A percentile compares a stretch with the other conserved stretches of the same genome.
These are phyloP conservation scores for Neodon shergylaensis DNA, from an alignment of 2,113 vertebrate genomes.

Conservation along the genomic window DNA sequence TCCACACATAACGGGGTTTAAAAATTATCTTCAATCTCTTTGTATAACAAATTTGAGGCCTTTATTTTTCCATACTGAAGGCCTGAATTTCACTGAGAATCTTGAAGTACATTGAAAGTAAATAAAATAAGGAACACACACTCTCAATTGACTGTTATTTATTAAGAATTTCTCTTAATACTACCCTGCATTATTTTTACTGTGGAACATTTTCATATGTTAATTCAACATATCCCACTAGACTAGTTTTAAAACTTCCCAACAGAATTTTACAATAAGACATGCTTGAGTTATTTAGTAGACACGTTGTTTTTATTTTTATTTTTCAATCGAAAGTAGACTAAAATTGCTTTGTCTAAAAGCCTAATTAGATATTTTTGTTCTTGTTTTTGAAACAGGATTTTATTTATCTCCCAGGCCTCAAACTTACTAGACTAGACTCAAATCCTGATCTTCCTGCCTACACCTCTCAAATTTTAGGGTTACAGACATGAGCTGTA, in stretches of 20 bases:
- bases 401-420: background rate
- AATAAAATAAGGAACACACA: background rate
- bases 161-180: constrained; percentile 25
- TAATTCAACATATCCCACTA: constrained; percentile 35
- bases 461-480: background rate
- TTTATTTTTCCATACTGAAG: constrained; percentile 48
- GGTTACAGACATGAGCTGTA: background rate
- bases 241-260: constrained; percentile 31
- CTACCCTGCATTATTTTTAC: background rate
- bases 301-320: background rate
- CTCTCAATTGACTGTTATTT: background rate
- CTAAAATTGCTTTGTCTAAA: background rate
- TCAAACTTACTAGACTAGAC: background rate
- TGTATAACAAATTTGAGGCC: constrained; percentile 24
- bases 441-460: background rate
- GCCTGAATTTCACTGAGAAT: constrained; percentile 45
- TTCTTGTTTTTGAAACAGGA: background rate
- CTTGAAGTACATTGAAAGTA: constrained; percentile 40
- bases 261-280: constrained; percentile 29
- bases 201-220: background rate
- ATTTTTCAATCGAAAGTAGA: background rate
- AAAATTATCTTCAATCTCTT: constrained; percentile 14
- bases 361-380: background rate
- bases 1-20: constrained; percentile 44
- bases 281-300: constrained; percentile 25